Conservation (phyloP, 2,888 invertebrate genomes). For the Acholoe squamosa region DNA sequence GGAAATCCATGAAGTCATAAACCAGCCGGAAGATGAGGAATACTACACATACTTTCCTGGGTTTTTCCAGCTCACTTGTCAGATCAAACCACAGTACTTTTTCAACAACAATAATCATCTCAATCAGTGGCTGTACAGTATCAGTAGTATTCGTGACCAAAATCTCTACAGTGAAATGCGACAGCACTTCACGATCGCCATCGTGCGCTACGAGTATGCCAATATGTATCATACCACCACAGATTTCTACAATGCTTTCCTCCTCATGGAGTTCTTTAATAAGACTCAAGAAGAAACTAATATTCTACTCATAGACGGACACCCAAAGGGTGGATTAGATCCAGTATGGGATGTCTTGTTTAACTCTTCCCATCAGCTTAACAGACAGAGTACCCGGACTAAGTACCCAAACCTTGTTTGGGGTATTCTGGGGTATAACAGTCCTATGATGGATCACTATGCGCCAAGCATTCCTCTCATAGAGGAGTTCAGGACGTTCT, state of each 20-base stretch:
- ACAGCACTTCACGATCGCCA: conserved; percentile 68
- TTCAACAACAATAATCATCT: conserved; percentile 71
- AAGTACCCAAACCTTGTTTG: conserved; percentile 75
- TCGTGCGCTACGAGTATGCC: conserved; percentile 66
- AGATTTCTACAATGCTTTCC: conserved; percentile 72
- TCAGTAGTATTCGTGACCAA: conserved; percentile 40
- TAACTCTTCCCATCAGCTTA: conserved; percentile 74
- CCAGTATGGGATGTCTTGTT: conserved; percentile 78
- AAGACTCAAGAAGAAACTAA: conserved; percentile 70
- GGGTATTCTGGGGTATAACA: conserved; percentile 79
- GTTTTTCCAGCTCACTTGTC: conserved; percentile 69
- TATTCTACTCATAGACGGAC: conserved; percentile 80
- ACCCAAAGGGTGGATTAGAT: conserved; percentile 79
- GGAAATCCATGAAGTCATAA: conserved; percentile 69
- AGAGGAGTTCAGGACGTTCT: conserved; percentile 79
- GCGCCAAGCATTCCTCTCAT: conserved; percentile 73
- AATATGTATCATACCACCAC: conserved; percentile 68
- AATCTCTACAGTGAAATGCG: conserved; percentile 35
- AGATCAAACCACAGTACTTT: conserved; percentile 66
- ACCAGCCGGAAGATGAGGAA: conserved; percentile 71
- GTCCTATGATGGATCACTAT: conserved; percentile 76
- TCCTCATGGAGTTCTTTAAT: conserved; percentile 71
- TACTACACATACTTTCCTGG: conserved; percentile 69
- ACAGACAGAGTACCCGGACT: conserved; percentile 71
- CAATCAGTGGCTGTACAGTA: conserved; percentile 65